Evolutionary conservation across 2,888 invertebrate genomes (phyloP).

Genomic region (Lasioglossum villosulum): DNA sequence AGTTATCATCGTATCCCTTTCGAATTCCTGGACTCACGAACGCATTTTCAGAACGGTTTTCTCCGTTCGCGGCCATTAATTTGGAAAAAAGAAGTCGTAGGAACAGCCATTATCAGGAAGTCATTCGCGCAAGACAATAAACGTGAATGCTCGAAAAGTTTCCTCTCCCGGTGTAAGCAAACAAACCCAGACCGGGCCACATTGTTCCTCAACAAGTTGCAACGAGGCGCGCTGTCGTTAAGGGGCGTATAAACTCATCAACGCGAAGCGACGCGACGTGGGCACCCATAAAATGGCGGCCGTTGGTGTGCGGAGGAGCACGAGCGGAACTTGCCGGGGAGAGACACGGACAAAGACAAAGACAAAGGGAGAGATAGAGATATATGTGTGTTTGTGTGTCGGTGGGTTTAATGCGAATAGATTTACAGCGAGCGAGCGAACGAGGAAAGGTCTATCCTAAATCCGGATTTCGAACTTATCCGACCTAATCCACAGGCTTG

Average conservation of each 20-base stretch:
- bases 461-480: conserved; percentile 68
- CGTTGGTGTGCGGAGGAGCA: conserved; percentile 10
- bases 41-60: background rate
- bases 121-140: conserved; percentile 16
- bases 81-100: background rate
- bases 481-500: conserved; percentile 63
- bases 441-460: conserved; percentile 55
- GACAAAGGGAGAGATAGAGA: conserved; percentile 15
- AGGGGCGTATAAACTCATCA: conserved; percentile 50
- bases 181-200: conserved; percentile 2
- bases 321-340: background rate
- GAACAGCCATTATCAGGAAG: background rate
- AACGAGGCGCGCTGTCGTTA: conserved; percentile 29
- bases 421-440: conserved; percentile 15
- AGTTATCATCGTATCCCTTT: background rate
- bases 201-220: conserved; percentile 63
- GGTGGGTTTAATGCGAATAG: conserved; percentile 57
- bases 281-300: conserved; percentile 43
- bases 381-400: background rate
- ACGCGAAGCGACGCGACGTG: conserved; percentile 33
- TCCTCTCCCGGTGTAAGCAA: background rate
- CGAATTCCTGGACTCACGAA: background rate
- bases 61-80: background rate
- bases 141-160: conserved; percentile 24
- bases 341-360: background rate